A percentile compares a stretch with the other conserved stretches of the same genome.
phyloP scores from a whole-genome alignment of 2,888 invertebrate genomes.

The Sepioteuthis lessoniana region DNA sequence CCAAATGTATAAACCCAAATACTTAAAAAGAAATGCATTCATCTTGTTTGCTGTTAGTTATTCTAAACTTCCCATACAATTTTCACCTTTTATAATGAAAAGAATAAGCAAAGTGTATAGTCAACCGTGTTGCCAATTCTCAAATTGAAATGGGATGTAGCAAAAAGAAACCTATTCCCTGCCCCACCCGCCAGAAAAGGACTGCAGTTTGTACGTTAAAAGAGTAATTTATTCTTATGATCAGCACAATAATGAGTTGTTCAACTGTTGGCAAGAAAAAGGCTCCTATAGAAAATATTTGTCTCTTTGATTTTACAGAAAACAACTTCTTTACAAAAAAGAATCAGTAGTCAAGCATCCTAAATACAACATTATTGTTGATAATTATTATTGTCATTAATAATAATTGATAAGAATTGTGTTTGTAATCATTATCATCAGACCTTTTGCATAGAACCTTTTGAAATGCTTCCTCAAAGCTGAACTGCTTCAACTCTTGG shows the following conservation, averaged over 20 bases:
- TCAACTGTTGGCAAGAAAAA: not conserved
- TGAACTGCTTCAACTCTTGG: too few species aligned
- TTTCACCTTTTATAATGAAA: not conserved
- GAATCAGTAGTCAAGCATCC: not conserved
- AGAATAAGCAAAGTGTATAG: not conserved
- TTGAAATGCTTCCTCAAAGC: too few species aligned
- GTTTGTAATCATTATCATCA: too few species aligned
- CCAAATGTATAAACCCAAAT: not conserved
- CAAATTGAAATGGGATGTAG: not conserved
- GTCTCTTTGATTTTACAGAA: constrained; percentile 6
- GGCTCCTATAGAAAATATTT: not conserved
- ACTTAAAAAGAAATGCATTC: not conserved
- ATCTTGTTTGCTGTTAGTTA: not conserved
- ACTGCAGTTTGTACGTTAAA: not conserved
- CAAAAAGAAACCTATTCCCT: not conserved
- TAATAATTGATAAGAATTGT: not conserved
- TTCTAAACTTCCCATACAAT: not conserved
- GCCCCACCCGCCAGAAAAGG: not conserved
- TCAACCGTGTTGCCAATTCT: not conserved
- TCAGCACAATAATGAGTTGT: not conserved
- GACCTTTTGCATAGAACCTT: too few species aligned
- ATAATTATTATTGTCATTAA: not conserved
- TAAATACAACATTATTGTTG: not conserved
- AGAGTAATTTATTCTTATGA: constrained; percentile 7
- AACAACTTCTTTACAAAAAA: constrained; percentile 18